Percentiles rank a stretch among this genome's conserved stretches.
These are phyloP conservation scores for Platysternon megacephalum DNA, from an alignment of 2,113 vertebrate species.

Conservation along the genomic window DNA sequence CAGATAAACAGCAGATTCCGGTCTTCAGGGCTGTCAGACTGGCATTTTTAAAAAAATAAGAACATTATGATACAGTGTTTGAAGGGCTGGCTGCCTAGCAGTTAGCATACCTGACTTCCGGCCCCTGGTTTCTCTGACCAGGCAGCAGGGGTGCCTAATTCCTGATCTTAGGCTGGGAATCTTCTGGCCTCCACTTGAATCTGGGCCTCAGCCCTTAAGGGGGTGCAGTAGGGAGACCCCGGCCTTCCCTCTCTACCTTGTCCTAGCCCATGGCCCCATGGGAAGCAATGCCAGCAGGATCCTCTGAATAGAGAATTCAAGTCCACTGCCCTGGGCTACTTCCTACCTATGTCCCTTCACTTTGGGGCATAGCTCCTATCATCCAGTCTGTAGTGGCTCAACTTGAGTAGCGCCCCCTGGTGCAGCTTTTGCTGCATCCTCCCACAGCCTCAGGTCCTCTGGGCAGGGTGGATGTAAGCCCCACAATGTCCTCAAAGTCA, in stretches of 20 bases:
- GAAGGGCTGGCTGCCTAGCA: neutral
- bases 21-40: neutral
- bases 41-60: neutral
- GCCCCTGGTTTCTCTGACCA: neutral
- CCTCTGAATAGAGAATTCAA: neutral
- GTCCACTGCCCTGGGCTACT: neutral
- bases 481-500: neutral
- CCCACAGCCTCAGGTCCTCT: neutral
- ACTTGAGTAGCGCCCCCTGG: neutral
- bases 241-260: rapidly evolving
- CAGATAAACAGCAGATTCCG: neutral
- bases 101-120: neutral
- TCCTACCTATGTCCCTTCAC: no score
- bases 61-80: neutral
- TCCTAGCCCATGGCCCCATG: neutral
- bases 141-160: neutral
- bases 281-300: neutral
- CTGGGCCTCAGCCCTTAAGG: neutral
- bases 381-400: neutral
- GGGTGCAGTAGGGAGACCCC: neutral
- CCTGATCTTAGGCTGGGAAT: neutral
- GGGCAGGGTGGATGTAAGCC: no score
- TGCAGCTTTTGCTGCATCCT: neutral
- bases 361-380: neutral
- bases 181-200: neutral